Evolutionary conservation across 2,797 vertebrate genomes (phyloP).

Genomic region (Petrocephalus schoutedeni): DNA sequence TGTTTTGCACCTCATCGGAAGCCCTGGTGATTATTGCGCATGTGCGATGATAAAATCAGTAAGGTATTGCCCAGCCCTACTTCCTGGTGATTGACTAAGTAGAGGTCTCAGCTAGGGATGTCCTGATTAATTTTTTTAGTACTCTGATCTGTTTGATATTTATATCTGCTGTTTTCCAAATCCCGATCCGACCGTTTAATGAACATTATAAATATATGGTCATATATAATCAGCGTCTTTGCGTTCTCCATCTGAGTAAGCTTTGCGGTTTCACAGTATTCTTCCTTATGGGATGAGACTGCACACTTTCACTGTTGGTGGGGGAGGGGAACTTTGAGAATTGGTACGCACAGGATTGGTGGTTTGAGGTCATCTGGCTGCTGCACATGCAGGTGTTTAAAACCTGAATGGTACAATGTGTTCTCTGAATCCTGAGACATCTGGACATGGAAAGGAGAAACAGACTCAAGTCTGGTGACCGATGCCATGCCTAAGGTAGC

Average conservation of each 20-base stretch:
- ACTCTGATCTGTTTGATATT: no score
- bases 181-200: no score
- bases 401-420: background rate
- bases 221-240: no score
- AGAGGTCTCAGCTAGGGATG: background rate
- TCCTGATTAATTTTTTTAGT: background rate
- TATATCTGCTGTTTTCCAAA: no score
- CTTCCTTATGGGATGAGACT: background rate
- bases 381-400: background rate
- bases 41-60: no score
- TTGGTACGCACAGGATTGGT: background rate
- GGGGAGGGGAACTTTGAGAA: background rate
- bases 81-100: background rate
- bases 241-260: no score
- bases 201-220: no score
- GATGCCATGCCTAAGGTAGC: background rate
- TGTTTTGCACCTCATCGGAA: no score
- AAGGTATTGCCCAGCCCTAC: no score
- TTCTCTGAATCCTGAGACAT: background rate
- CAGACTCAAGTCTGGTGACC: background rate
- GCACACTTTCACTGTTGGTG: background rate
- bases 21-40: no score
- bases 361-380: background rate
- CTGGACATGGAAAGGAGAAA: background rate
- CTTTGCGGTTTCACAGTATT: no score